Evolutionary conservation across 2,797 vertebrate species (phyloP), one percentile per base, ranked within the genome.

Genomic region (Scolopax rusticola): DNA sequence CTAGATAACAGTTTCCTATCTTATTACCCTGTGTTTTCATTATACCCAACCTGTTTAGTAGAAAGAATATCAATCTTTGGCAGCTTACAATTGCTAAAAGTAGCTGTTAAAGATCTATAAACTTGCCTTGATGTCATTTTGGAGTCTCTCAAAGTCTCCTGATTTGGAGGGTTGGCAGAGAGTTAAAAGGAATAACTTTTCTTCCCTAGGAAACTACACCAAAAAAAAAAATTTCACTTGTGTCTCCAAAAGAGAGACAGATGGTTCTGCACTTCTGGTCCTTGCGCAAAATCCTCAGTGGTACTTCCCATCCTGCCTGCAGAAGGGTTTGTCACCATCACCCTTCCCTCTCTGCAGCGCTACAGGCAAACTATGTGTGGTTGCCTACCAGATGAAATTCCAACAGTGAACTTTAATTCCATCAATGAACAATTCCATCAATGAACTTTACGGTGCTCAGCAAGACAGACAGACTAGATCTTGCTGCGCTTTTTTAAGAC

Each of bases 1-100:
- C 90, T 97, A 94, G 83, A 67, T 96, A 96, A 95, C 90, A 86
- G 76, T 92, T 96, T 93, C 70, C 75, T 94, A 60, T 94, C 90
- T 89, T 95, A 93, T 87, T 95, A 92, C 57, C 54, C 61, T 80
- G 67, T 90, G 84, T 97, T 96, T 97, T 96, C 81, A 75, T 95
- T 93, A 78, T 91, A 95, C 54, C 79, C 91, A 88, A 69, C 78
- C 94, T 93, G 86, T 90, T 82, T 95, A 47, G 73, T 93, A 73
- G 73, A 75, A 94, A 65, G 73, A 90, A 70, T 84, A 96, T 92
- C 88, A 94, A 73, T 93, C 78, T 91, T 88, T 91, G 89, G 71
- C 82, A 96, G 61, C 70, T 94, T 94, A 87, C 57, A 78, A 25
- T 91, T 93, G 63, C 83, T 88, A 90, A 80, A 71, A 60, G 76